These are phyloP conservation scores for Harpegnathos saltator DNA, from an alignment of 1,140 invertebrate genomes.

Conservation along the genomic window DNA sequence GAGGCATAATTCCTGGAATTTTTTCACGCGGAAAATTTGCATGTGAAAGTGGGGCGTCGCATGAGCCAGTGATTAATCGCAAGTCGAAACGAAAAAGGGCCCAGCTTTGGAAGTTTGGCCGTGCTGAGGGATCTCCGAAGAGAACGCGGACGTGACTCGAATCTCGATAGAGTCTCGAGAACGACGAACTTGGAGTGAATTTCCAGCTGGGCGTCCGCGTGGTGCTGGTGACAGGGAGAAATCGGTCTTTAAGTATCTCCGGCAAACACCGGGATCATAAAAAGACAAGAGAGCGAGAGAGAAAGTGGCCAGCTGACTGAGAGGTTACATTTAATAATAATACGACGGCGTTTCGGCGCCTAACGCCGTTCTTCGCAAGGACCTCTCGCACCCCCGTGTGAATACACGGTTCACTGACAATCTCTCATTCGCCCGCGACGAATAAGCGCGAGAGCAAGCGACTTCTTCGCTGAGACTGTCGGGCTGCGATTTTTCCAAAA, in stretches of 20 bases:
- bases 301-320: not conserved
- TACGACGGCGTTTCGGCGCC: not conserved
- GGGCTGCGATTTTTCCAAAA: not conserved
- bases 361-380: not conserved
- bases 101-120: slow-evolving; percentile 16
- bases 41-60: slow-evolving; percentile 19
- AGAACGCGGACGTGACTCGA: slow-evolving; percentile 51
- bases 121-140: slow-evolving; percentile 7
- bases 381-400: not conserved
- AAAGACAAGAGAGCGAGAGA: too few species aligned
- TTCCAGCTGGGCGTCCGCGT: not conserved
- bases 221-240: slow-evolving; percentile 23
- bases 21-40: slow-evolving; percentile 27
- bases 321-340: not conserved
- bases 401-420: not conserved
- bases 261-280: too few species aligned
- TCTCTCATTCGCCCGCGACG: too few species aligned
- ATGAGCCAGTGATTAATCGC: slow-evolving; percentile 54
- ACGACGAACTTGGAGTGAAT: slow-evolving; percentile 47
- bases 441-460: not conserved
- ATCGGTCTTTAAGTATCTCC: slow-evolving; percentile 29
- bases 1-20: slow-evolving; percentile 14
- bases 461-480: not conserved
- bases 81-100: not conserved
- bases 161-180: slow-evolving; percentile 27